These are phyloP conservation scores for Laspeyria flexula DNA, from an alignment of 2,888 invertebrate genomes.

Conservation along the genomic window DNA sequence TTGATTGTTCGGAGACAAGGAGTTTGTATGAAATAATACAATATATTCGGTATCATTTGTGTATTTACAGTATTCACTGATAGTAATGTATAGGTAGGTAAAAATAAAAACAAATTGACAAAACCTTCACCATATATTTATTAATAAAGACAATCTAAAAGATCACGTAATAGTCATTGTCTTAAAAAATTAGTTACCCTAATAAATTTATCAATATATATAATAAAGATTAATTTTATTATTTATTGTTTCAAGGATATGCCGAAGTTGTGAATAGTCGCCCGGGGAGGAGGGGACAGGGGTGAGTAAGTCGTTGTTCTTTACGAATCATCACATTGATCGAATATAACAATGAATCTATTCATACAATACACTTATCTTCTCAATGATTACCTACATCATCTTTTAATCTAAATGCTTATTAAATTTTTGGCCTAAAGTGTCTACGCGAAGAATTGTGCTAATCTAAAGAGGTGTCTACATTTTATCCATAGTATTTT, in stretches of 20 bases:
- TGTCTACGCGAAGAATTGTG: constrained; percentile 86
- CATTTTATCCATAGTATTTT: constrained; percentile 75
- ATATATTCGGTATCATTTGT: too few relatives aligned
- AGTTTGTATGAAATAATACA: too few relatives aligned
- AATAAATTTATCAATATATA: constrained; percentile 86
- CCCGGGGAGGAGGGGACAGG: constrained; percentile 62
- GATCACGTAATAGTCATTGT: constrained; percentile 86
- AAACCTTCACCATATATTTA: constrained; percentile 87
- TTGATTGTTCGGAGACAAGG: too few relatives aligned
- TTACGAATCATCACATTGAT: constrained; percentile 82
- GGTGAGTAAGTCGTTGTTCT: constrained; percentile 80
- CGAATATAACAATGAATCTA: constrained; percentile 81
- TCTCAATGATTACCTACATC: constrained; percentile 74
- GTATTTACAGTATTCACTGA: background rate
- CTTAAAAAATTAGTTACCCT: constrained; percentile 86
- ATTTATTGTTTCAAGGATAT: constrained; percentile 87
- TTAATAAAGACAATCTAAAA: constrained; percentile 87
- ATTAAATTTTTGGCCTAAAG: constrained; percentile 76
- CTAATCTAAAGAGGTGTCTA: constrained; percentile 85
- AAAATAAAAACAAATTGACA: constrained; percentile 80
- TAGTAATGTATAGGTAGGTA: constrained; percentile 6
- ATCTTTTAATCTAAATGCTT: constrained; percentile 80
- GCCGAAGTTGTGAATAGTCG: constrained; percentile 83
- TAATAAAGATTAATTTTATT: constrained; percentile 81
- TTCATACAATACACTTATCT: constrained; percentile 74